Evolutionary conservation across 2,113 vertebrate species (phyloP).

Genomic region (Ptilonorhynchus violaceus): DNA sequence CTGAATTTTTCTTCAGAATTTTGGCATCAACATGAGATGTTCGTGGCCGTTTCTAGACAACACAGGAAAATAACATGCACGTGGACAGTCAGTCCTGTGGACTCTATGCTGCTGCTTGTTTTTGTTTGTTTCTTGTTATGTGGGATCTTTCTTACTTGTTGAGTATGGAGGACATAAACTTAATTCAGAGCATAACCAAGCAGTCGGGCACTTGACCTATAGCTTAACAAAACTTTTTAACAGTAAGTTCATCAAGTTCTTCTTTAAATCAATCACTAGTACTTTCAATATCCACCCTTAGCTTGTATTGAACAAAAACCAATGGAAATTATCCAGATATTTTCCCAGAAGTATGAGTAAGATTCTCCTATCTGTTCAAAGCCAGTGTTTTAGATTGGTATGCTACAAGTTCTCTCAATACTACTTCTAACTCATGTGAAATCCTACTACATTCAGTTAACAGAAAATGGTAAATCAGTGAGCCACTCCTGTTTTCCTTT

Average conservation of each 20-base stretch:
- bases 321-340: neutral
- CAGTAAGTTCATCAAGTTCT: neutral
- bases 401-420: neutral
- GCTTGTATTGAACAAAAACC: neutral
- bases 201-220: neutral
- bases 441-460: neutral
- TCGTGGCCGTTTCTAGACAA: neutral
- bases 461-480: neutral
- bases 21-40: neutral
- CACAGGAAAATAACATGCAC: fast-evolving
- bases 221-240: neutral
- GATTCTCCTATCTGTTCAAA: neutral
- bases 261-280: neutral
- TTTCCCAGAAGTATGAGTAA: neutral
- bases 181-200: neutral
- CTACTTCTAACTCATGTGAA: neutral
- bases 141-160: neutral
- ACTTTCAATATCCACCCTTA: neutral
- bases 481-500: neutral
- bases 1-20: neutral
- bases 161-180: neutral
- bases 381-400: neutral
- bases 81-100: neutral
- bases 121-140: neutral
- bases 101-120: neutral